Evolutionary conservation across 30 jellyfish, hydroid and myxozoan genomes (phyloP).

Genomic region (Turritopsis rubra): DNA sequence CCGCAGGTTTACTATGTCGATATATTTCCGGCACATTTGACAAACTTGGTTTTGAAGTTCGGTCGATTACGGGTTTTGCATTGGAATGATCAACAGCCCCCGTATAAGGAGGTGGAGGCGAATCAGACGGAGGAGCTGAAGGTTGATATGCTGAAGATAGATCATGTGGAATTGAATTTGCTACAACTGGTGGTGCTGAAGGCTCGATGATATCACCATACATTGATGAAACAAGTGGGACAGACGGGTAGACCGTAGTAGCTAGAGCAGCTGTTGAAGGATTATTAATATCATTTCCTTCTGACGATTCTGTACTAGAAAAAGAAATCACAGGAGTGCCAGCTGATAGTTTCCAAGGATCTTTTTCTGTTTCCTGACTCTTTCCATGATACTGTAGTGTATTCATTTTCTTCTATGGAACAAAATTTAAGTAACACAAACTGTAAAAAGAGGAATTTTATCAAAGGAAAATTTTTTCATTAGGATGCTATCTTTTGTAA

Average conservation of each 20-base stretch:
- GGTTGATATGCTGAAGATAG: constrained; percentile 12
- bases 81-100: not conserved
- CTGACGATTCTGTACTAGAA: not conserved
- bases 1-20: constrained; percentile 4
- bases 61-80: not conserved
- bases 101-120: not conserved
- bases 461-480: too few species aligned
- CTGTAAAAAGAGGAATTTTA: too few species aligned
- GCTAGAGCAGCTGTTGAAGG: not conserved
- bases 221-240: not conserved
- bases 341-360: not conserved
- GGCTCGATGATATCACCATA: constrained; percentile 6
- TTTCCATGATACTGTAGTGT: too few species aligned
- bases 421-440: too few species aligned
- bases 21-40: not conserved
- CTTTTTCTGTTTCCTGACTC: not conserved
- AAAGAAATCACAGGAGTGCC: not conserved
- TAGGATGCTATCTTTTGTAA: too few species aligned
- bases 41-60: constrained; percentile 5
- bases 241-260: not conserved
- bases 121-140: not conserved
- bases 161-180: not conserved
- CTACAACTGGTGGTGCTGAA: constrained; percentile 15
- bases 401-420: too few species aligned
- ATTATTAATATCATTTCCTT: not conserved